Evolutionary conservation across 2,113 vertebrate genomes (phyloP).

Genomic region (Mellivora capensis): DNA sequence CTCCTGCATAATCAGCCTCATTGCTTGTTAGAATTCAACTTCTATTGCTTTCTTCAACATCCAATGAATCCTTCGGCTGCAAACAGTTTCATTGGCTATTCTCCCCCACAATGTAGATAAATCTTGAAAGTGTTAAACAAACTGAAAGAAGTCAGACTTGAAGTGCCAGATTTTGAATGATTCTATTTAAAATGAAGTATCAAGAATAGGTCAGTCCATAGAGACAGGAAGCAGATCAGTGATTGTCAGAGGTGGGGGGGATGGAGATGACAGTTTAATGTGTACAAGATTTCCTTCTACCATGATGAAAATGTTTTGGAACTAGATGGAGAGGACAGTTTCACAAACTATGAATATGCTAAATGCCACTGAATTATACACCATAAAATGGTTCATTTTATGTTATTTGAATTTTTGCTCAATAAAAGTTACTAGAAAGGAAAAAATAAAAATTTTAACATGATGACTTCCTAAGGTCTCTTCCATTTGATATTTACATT

Average conservation of each 20-base stretch:
- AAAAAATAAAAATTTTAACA: neutral
- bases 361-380: neutral
- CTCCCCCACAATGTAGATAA: neutral
- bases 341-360: neutral
- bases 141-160: neutral
- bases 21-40: neutral
- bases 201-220: neutral
- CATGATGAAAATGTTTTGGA: neutral
- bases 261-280: neutral
- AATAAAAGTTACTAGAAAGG: neutral
- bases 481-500: neutral
- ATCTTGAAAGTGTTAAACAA: neutral
- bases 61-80: neutral
- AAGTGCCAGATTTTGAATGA: neutral
- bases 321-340: neutral
- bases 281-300: no score
- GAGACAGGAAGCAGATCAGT: neutral
- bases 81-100: neutral
- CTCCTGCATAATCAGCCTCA: neutral
- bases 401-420: neutral
- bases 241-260: neutral
- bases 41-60: neutral
- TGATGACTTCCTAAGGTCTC: no score
- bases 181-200: neutral
- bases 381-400: neutral